Evolutionary conservation across 1,140 invertebrate species (phyloP).

Genomic region (Rhynchophorus ferrugineus): DNA sequence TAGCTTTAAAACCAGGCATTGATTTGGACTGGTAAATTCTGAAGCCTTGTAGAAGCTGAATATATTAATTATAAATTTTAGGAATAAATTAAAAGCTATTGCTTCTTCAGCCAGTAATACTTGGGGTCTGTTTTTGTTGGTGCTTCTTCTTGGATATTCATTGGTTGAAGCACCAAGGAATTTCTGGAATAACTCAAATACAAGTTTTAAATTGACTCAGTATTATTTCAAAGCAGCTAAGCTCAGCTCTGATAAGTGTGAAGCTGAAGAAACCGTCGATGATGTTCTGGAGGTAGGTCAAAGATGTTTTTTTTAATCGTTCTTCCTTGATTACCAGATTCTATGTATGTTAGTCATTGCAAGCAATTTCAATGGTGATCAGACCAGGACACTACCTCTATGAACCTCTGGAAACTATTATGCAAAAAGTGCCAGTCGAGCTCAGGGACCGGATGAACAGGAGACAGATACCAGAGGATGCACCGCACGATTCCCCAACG

Average conservation of each 20-base stretch:
- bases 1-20: conserved; percentile 83
- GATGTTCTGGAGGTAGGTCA: conserved; percentile 79
- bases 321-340: neutral
- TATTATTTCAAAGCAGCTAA: conserved; percentile 98
- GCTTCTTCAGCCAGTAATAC: conserved; percentile 99
- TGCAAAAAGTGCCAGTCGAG: conserved; percentile 76
- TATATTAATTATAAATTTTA: conserved; percentile 37
- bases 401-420: conserved; percentile 74
- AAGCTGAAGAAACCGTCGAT: conserved; percentile 93
- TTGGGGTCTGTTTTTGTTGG: conserved; percentile 95
- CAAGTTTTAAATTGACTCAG: conserved; percentile 74
- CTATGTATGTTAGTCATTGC: conserved; percentile 53
- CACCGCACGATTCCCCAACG: conserved; percentile 61
- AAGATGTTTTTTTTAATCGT: neutral
- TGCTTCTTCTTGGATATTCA: conserved; percentile 92
- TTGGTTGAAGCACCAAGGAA: conserved; percentile 90
- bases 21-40: conserved; percentile 72
- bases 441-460: conserved; percentile 63
- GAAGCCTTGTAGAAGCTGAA: neutral
- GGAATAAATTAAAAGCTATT: conserved; percentile 88
- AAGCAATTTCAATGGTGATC: conserved; percentile 60
- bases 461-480: conserved; percentile 54
- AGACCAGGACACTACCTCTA: conserved; percentile 61
- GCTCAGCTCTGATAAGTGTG: conserved; percentile 90
- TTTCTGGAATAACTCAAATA: conserved; percentile 78